Evolutionary conservation across 2,113 vertebrate genomes (phyloP).

Genomic region (Chamaea fasciata): DNA sequence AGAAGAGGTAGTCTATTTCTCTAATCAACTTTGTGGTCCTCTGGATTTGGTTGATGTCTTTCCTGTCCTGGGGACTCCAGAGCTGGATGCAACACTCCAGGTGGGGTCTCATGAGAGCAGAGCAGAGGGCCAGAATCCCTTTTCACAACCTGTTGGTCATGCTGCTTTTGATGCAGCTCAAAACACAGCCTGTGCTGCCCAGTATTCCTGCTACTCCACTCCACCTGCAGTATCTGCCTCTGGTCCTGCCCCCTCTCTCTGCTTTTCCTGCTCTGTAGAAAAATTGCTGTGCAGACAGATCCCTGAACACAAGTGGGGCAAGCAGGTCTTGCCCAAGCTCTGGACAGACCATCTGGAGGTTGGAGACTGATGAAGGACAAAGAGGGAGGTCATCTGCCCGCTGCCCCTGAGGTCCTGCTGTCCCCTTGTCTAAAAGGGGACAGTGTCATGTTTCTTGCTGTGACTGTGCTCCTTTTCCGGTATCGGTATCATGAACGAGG

Average conservation of each 20-base stretch:
- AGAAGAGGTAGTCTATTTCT: background rate
- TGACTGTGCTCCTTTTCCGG: background rate
- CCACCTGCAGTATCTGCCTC: background rate
- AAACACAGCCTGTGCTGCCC: background rate
- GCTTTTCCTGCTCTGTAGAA: background rate
- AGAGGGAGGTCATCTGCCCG: background rate
- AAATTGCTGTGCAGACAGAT: background rate
- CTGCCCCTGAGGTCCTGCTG: background rate
- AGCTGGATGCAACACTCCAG: background rate
- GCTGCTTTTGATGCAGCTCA: background rate
- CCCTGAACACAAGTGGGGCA: background rate
- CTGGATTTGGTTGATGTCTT: fast-evolving
- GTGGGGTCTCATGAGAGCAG: fast-evolving
- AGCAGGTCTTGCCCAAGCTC: background rate
- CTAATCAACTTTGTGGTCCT: background rate
- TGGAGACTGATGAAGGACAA: background rate
- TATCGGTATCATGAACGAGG: fast-evolving
- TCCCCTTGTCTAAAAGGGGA: background rate
- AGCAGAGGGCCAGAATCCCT: background rate
- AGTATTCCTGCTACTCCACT: background rate
- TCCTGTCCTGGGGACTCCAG: background rate
- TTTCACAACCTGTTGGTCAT: background rate
- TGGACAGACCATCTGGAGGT: background rate
- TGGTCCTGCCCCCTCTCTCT: background rate
- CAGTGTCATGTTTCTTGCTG: background rate